Percentiles rank a stretch among this genome's conserved stretches.
Conservation (phyloP, 2,113 vertebrate genomes). For the Sminthopsis crassicaudata region DNA sequence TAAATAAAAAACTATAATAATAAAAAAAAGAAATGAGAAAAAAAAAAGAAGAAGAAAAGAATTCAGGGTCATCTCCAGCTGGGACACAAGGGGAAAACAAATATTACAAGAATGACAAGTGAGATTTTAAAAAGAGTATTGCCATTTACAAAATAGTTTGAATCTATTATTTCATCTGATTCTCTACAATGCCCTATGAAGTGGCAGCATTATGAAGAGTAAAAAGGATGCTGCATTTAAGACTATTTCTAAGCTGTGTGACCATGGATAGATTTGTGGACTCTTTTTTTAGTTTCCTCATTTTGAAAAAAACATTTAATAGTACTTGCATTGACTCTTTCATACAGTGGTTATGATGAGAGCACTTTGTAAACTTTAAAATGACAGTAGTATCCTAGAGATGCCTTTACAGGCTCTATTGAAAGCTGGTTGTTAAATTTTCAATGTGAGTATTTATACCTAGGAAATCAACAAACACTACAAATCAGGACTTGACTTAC, state of each 20-base stretch:
- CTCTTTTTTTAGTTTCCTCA: too few relatives aligned
- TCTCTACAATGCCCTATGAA: background rate
- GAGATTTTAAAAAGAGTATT: background rate
- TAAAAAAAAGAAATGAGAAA: too few relatives aligned
- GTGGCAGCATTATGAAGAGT: background rate
- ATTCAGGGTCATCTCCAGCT: background rate
- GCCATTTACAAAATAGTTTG: background rate
- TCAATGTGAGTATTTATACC: background rate
- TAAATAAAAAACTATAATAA: too few relatives aligned
- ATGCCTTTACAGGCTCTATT: background rate
- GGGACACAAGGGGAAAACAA: background rate
- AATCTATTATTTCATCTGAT: background rate
- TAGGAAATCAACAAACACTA: background rate
- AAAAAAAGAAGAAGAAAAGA: background rate
- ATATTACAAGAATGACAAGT: background rate
- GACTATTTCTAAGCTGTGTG: too few relatives aligned
- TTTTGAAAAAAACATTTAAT: too few relatives aligned
- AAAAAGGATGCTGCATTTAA: too few relatives aligned
- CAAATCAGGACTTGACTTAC: background rate
- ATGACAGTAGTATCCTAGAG: background rate
- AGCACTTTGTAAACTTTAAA: background rate
- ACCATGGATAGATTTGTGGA: too few relatives aligned
- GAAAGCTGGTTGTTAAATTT: background rate
- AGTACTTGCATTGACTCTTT: too few relatives aligned
- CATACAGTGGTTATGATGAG: too few relatives aligned